Base-by-base conservation (phyloP, 1,140 invertebrate genomes). In the Plodia interpunctella region DNA sequence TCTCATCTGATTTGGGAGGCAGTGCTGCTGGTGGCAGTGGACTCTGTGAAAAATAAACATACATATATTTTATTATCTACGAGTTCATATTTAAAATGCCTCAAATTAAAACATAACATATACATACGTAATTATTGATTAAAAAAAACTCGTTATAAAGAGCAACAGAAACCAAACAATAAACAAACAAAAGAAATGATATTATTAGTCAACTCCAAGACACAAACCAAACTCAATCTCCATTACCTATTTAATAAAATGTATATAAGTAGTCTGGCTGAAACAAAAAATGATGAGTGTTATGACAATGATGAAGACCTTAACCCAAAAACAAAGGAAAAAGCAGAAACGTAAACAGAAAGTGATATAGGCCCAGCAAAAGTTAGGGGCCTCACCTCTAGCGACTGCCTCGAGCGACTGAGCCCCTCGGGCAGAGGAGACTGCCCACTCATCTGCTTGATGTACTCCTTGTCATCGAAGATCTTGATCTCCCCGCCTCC, bases 401-500 rank as follows among this genome's bases (percentile, higher is more conserved):
- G 38, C 13, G 38, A 44, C 68, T 93, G 92, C 70, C 92, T 91
- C 66, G 92, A 94, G 57, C 92, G 91, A 58, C 92, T 93, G 70
- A 91, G 91, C 63, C 91, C 91, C 63, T 90, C 80, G 62, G 92
- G 92, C 54, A 92, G 91, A 51, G 92, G 91, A 28, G 87, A 87
- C 59, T 92, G 92, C 17, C 93, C 94, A 57, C 91, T 91, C 63
- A 93, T 92, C 77, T 98, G 95, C 86, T 95, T 95, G 74, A 98
- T 93, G 91, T 98, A 98, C 62, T 97, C 96, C 90, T 96, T 97
- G 90, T 98, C 96, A 82, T 98, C 96, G 87, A 98, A 98, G 78
- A 97, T 97, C 90, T 97, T 97, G 85, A 95, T 95, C 57, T 97
- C 96, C 35, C 98, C 98, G 57, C 98, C 98, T 59, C 97, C 96